Evolutionary conservation across 1,140 invertebrate species (phyloP).

Genomic region (Neuroterus valhalla): DNA sequence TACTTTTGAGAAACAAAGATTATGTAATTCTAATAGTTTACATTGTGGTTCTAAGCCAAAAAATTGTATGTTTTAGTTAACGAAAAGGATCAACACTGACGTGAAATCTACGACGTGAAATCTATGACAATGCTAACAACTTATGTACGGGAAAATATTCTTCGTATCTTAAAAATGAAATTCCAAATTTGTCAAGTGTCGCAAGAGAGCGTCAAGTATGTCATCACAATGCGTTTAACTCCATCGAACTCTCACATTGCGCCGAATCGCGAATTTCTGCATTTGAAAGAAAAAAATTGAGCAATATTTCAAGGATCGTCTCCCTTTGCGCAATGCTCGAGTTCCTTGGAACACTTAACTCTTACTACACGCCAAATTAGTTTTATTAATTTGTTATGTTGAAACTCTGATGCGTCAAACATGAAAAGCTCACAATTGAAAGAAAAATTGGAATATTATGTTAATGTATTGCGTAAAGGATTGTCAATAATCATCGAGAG

Average conservation of each 20-base stretch:
- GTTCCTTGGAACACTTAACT: not conserved
- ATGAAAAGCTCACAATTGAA: constrained; percentile 34
- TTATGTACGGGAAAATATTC: constrained; percentile 30
- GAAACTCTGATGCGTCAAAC: constrained; percentile 28
- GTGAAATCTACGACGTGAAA: constrained; percentile 68
- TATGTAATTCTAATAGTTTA: constrained; percentile 28
- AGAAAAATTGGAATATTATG: constrained; percentile 25
- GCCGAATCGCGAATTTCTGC: not conserved
- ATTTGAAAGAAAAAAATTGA: not conserved
- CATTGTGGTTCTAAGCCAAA: constrained; percentile 38
- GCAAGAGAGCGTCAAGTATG: constrained; percentile 1
- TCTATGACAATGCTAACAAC: constrained; percentile 61
- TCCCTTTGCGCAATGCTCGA: not conserved
- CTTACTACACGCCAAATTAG: not conserved
- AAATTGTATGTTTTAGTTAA: constrained; percentile 39
- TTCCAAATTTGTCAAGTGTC: not conserved
- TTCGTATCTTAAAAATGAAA: constrained; percentile 10
- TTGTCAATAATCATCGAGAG: constrained; percentile 23
- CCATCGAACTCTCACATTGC: no score
- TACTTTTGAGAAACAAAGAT: constrained; percentile 9
- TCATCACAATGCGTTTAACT: not conserved
- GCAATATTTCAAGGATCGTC: not conserved
- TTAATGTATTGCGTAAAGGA: constrained; percentile 16
- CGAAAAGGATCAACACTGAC: constrained; percentile 29
- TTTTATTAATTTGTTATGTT: not conserved